Percentiles rank a stretch among this genome's conserved stretches.
Evolutionary conservation across 2,888 invertebrate genomes (phyloP).

Genomic region (Branchellion lobata): DNA sequence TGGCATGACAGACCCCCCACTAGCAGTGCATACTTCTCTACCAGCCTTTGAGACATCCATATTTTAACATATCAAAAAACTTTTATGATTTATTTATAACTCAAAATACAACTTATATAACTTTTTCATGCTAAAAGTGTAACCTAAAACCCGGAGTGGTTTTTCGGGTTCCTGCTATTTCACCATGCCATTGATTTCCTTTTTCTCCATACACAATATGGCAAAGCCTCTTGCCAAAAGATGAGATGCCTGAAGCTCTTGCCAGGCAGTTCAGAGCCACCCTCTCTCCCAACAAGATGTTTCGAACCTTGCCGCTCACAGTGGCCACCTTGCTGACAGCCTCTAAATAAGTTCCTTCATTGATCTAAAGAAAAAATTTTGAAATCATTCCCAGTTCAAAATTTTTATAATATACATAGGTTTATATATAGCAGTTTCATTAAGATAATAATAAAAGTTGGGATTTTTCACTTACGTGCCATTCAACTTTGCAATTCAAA

Average conservation of each 20-base stretch:
- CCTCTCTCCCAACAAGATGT: constrained; percentile 62
- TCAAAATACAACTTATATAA: too few relatives aligned
- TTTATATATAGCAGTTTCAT: too few relatives aligned
- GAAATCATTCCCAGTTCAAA: too few relatives aligned
- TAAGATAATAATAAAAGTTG: not conserved
- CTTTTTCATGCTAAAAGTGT: too few relatives aligned
- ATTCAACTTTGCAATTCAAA: constrained; percentile 59
- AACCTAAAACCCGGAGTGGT: constrained; percentile 64
- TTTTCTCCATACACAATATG: constrained; percentile 51
- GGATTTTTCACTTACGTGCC: constrained; percentile 53
- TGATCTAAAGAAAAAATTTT: constrained; percentile 3
- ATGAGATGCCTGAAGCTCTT: constrained; percentile 63
- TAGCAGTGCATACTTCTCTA: constrained; percentile 63
- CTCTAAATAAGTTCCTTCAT: constrained; percentile 58
- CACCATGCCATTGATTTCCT: constrained; percentile 59
- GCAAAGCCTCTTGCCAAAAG: constrained; percentile 55
- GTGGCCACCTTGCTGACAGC: constrained; percentile 55
- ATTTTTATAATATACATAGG: too few relatives aligned
- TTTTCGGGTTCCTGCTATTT: constrained; percentile 63
- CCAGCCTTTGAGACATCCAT: too few relatives aligned
- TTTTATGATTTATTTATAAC: too few relatives aligned
- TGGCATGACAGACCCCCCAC: constrained; percentile 63
- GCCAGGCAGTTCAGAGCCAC: constrained; percentile 61
- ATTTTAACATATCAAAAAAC: too few relatives aligned
- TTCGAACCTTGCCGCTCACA: constrained; percentile 59